phyloP scores from a whole-genome alignment of 2,797 vertebrate genomes.

The Poeciliopsis infans region DNA sequence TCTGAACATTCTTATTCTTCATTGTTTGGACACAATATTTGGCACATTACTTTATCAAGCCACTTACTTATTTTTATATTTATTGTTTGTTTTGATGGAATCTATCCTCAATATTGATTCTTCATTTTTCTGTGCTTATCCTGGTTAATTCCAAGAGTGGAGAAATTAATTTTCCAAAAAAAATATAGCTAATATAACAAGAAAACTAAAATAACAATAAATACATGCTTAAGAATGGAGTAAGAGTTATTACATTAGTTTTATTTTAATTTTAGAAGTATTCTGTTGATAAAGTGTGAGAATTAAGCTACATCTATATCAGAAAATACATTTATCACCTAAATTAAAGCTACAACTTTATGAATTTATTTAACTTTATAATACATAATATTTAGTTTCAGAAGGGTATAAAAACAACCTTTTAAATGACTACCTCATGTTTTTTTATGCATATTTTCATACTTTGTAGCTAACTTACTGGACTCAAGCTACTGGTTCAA shows the following conservation, averaged over 20 bases:
- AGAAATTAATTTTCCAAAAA: neutral
- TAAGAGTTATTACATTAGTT: neutral
- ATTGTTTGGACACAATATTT: no score
- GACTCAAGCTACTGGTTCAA: neutral
- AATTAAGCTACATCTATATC: neutral
- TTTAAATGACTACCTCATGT: neutral
- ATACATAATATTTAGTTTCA: neutral
- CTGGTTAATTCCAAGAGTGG: neutral
- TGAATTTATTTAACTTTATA: neutral
- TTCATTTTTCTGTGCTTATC: neutral
- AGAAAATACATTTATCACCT: no score
- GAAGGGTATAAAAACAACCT: neutral
- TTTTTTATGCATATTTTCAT: neutral
- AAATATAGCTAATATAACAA: neutral
- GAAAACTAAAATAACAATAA: neutral
- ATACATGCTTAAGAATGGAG: neutral
- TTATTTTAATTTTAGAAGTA: neutral
- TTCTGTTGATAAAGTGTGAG: neutral
- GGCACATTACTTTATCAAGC: no score
- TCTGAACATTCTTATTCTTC: no score
- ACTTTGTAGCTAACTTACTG: neutral
- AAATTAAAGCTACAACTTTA: neutral
- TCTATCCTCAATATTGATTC: no score
- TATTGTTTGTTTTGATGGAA: neutral
- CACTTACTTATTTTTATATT: no score